phyloP scores from a whole-genome alignment of 1,140 invertebrate genomes.

The Drosophila seguyi region DNA sequence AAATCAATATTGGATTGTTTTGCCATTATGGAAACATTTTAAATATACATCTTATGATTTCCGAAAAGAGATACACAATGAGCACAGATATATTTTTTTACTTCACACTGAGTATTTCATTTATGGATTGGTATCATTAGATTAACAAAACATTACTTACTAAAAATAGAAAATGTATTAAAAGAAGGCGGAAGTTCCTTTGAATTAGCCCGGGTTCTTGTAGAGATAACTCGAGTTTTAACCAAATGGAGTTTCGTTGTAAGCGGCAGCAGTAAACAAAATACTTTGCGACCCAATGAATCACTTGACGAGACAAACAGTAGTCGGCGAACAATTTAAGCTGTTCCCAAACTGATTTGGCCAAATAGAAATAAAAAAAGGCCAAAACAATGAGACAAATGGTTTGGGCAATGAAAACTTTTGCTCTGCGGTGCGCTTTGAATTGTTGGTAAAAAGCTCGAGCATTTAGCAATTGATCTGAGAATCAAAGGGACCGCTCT shows the following conservation, averaged over 20 bases:
- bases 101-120: no score
- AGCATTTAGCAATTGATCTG: constrained; percentile 78
- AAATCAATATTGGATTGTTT: no score
- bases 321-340: constrained; percentile 75
- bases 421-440: constrained; percentile 68
- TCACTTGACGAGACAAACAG: constrained; percentile 74
- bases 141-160: background rate
- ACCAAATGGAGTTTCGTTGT: constrained; percentile 70
- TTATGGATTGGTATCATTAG: background rate
- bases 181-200: constrained; percentile 4
- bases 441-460: constrained; percentile 53
- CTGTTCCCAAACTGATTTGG: constrained; percentile 65
- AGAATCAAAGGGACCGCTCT: constrained; percentile 68
- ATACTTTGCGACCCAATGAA: constrained; percentile 61
- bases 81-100: no score
- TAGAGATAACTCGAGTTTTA: constrained; percentile 19
- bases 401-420: constrained; percentile 37
- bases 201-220: constrained; percentile 11
- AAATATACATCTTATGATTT: no score
- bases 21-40: no score
- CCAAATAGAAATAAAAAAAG: constrained; percentile 14
- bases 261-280: constrained; percentile 54
- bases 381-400: constrained; percentile 46
- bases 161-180: background rate
- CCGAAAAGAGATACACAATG: no score